Conservation (phyloP, 2,888 invertebrate species). For the Seira ritae region DNA sequence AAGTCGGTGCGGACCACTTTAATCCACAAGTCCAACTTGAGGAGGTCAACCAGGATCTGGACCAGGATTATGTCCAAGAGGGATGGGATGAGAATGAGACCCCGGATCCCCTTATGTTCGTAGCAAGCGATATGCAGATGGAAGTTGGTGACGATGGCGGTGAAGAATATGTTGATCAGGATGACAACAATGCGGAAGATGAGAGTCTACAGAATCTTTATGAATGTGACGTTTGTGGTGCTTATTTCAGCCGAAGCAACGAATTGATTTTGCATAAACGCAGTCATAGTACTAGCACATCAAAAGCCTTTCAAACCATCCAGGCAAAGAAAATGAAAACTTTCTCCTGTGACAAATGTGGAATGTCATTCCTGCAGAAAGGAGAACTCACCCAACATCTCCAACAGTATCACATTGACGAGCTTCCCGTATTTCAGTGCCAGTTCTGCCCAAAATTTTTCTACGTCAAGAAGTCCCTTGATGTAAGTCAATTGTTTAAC, state of each 20-base stretch:
- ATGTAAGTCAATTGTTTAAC: background rate
- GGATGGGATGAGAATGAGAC: no score
- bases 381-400: conserved; percentile 56
- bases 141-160: conserved; percentile 17
- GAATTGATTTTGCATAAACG: conserved; percentile 58
- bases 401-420: conserved; percentile 49
- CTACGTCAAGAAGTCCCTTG: conserved; percentile 59
- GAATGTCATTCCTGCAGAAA: conserved; percentile 42
- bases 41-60: background rate
- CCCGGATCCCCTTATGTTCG: conserved; percentile 49
- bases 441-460: conserved; percentile 60
- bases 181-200: conserved; percentile 23
- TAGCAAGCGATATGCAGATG: conserved; percentile 37
- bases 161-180: conserved; percentile 28
- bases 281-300: conserved; percentile 1
- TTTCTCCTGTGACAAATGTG: conserved; percentile 57
- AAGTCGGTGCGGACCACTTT: background rate
- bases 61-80: background rate
- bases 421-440: conserved; percentile 48
- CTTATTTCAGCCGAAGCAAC: conserved; percentile 49
- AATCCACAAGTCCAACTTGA: background rate
- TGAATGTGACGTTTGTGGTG: conserved; percentile 50
- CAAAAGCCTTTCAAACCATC: background rate
- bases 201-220: conserved; percentile 9
- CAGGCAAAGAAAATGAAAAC: conserved; percentile 12